These are phyloP conservation scores for Hedya salicella DNA, from an alignment of 2,888 invertebrate genomes.

Conservation along the genomic window DNA sequence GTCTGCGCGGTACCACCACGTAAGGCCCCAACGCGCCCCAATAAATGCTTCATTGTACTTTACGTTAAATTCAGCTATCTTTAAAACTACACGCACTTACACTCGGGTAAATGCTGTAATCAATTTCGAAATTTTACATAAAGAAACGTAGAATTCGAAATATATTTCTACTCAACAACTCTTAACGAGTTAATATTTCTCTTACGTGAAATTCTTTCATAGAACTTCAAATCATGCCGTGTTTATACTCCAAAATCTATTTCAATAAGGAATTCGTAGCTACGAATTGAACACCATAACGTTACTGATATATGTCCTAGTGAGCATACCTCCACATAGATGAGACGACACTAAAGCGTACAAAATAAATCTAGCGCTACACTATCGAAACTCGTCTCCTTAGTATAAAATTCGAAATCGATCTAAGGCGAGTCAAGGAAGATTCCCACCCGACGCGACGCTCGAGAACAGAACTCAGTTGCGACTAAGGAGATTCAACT, in stretches of 20 bases:
- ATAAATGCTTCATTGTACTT: conserved; percentile 35
- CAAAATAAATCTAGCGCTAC: not conserved
- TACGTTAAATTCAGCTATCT: conserved; percentile 11
- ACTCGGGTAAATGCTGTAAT: not conserved
- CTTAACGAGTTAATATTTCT: too few relatives aligned
- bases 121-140: conserved; percentile 9
- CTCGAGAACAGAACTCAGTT: too few relatives aligned
- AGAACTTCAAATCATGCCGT: too few relatives aligned
- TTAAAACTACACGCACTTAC: too few relatives aligned
- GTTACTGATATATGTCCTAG: not conserved
- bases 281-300: too few relatives aligned
- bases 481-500: too few relatives aligned
- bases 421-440: not conserved
- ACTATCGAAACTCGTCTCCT: not conserved
- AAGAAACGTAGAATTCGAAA: not conserved
- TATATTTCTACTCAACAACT: conserved; percentile 12
- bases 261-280: too few relatives aligned
- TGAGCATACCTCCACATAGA: too few relatives aligned
- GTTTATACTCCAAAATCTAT: too few relatives aligned
- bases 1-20: conserved; percentile 16
- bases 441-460: not conserved
- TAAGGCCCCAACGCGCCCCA: not conserved
- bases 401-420: conserved; percentile 8
- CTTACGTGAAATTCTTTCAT: too few relatives aligned
- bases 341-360: not conserved